Base-by-base conservation (phyloP, 2,113 vertebrate species). In the Puffinus mauretanicus region DNA sequence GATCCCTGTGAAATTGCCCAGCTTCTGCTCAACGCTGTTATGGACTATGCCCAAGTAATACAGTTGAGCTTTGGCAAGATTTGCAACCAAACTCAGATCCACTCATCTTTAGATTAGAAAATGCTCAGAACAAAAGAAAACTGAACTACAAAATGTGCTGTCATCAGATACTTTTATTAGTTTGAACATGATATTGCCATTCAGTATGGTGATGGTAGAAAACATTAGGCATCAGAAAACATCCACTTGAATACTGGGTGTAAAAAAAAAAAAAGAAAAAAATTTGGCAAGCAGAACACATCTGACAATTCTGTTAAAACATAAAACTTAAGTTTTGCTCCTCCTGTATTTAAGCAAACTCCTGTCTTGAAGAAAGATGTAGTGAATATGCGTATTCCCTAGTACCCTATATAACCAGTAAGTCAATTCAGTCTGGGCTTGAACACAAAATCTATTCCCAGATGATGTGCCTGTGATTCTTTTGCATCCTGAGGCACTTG, bases 391-490 rank as follows among this genome's bases (percentile, higher is more conserved):
- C 55, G 36, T 86, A 78, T 94, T 95, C 76, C 61, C 65, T 54
- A 40, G 40, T 80, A 67, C 12, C 27, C 36, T 82, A 42, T 44
- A 72, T 15, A 91, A 70, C 30, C 47, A 85, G 29, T 54, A 94
- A 93, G 38, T 73, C 72, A 77, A 40, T 77, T 92, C 78, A 77
- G 34, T 67, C 29, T 86, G 22, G 2, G 29, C 49, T 86, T 60
- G 62, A 94, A 86, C 73, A 87, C 34, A 92, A 77, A 91, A 79
- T 76, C 65, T 86, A 61, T 72, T 92, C 88, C 34, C 72, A 89
- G 77, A 38, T 78, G 69, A 93, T 32, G 13, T n/a, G 60, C 47
- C 34, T 76, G 10, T 79, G 93, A 93, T 92, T 77, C 67, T 88
- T 95, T 79, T 84, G 69, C 61, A 72, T 55, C 86, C 88, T 73